A percentile compares a stretch with the other conserved stretches of the same genome.
Conservation (phyloP, 2,113 vertebrate genomes). For the Cygnus buccinator region DNA sequence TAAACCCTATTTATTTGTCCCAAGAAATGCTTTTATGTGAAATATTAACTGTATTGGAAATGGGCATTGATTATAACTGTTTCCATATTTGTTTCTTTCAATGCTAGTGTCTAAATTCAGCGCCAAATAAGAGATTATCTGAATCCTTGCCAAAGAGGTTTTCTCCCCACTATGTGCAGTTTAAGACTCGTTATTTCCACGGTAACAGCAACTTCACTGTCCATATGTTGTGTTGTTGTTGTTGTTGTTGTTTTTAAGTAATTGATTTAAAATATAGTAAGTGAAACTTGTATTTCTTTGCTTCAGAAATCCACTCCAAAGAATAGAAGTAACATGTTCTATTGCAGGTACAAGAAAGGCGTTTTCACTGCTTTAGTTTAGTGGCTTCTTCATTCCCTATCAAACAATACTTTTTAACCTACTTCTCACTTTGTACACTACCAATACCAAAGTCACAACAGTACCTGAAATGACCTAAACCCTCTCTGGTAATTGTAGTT, state of each 20-base stretch:
- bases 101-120: background rate
- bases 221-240: background rate
- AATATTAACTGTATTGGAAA: background rate
- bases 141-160: background rate
- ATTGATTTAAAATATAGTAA: background rate
- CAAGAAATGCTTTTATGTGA: background rate
- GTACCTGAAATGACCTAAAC: background rate
- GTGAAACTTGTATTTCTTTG: background rate
- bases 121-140: background rate
- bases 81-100: background rate
- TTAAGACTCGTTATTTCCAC: background rate
- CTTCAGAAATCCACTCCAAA: background rate
- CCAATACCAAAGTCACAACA: background rate
- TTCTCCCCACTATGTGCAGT: background rate
- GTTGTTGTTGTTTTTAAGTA: background rate
- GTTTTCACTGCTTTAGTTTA: background rate
- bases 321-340: background rate
- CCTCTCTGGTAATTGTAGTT: background rate
- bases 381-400: background rate
- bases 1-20: background rate
- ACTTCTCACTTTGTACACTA: background rate
- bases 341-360: background rate
- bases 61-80: background rate
- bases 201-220: background rate
- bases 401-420: background rate